Percentiles rank a stretch among this genome's conserved stretches.
phyloP scores from a whole-genome alignment of 2,888 invertebrate species.

The Drosophila kanekoi region DNA sequence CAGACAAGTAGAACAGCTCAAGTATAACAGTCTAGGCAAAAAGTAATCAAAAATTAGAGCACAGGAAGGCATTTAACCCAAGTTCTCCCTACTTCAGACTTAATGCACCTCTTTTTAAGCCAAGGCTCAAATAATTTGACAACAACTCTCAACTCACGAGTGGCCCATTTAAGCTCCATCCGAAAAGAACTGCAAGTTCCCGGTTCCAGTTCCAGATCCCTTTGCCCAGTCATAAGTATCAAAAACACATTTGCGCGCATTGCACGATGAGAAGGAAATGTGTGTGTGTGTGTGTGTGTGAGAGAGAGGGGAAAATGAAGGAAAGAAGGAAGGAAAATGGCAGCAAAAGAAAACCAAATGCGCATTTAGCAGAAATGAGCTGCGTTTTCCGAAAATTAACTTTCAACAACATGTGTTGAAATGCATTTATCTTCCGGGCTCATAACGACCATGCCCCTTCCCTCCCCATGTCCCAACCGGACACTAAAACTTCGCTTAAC shows the following conservation, averaged over 20 bases:
- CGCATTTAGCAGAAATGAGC: slow-evolving; percentile 77
- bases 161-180: slow-evolving; percentile 58
- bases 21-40: neutral
- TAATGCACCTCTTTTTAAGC: neutral
- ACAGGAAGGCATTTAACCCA: no score
- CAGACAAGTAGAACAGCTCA: no score
- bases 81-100: no score
- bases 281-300: neutral
- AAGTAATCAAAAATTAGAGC: no score
- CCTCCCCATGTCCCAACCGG: slow-evolving; percentile 14
- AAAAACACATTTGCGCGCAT: slow-evolving; percentile 73
- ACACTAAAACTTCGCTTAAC: slow-evolving; percentile 46
- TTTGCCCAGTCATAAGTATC: slow-evolving; percentile 46
- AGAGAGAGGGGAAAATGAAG: neutral
- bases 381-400: slow-evolving; percentile 79
- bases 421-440: slow-evolving; percentile 78
- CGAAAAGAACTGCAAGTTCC: slow-evolving; percentile 19
- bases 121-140: slow-evolving; percentile 9
- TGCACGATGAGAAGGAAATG: slow-evolving; percentile 44
- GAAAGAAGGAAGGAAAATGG: slow-evolving; percentile 2
- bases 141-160: slow-evolving; percentile 17
- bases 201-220: neutral
- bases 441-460: slow-evolving; percentile 44
- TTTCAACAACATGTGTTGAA: slow-evolving; percentile 81
- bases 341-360: slow-evolving; percentile 54